Evolutionary conservation across 2,113 vertebrate species (phyloP), one percentile per base, ranked within the genome.

Genomic region (Lethenteron reissneri): DNA sequence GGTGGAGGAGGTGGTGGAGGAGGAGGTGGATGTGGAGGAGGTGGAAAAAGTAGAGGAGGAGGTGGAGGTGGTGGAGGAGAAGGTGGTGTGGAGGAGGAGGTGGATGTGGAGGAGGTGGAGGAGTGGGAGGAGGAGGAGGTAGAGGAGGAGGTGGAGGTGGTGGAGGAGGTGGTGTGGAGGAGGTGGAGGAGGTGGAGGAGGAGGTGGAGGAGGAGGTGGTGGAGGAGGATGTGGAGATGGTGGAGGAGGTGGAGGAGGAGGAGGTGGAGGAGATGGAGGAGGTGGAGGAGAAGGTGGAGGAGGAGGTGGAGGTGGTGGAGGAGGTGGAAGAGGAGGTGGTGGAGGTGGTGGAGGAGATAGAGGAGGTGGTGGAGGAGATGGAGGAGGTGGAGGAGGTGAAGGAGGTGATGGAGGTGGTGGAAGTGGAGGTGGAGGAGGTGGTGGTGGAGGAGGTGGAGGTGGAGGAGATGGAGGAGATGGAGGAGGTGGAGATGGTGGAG

Each of bases 181-280:
- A 5, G 14, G 56, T 72, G 71, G 71, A 72, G 75, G 69, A 56
- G 73, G 77, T 73, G 21, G 75, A 72, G 76, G 74, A 74, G 76
- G 58, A 62, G 74, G 76, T 76, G 70, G 72, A 74, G 73, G 75
- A 74, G 74, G 75, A 73, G 73, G 71, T 70, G 1, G 0, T 74
- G 73, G 73, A 58, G 25, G 72, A 72, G 75, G 75, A 77, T 78
- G 78, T 80, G 76, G 59, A 9, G 74, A 70, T 74, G 75, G 77
- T 77, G 78, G 76, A 56, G 56, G 73, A 70, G 74, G 71, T 76
- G 75, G 21, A 11, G 8, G 2, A 3, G 3, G 3, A 3, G 12
- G 3, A 3, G 12, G 12, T 17, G 21, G 21, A 11, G 8, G 2
- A 3, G 3, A 4, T 2, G 12, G 12, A 14, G 21, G 11, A 10